phyloP scores from a whole-genome alignment of 2,113 vertebrate genomes.

The Tyrannus savana region DNA sequence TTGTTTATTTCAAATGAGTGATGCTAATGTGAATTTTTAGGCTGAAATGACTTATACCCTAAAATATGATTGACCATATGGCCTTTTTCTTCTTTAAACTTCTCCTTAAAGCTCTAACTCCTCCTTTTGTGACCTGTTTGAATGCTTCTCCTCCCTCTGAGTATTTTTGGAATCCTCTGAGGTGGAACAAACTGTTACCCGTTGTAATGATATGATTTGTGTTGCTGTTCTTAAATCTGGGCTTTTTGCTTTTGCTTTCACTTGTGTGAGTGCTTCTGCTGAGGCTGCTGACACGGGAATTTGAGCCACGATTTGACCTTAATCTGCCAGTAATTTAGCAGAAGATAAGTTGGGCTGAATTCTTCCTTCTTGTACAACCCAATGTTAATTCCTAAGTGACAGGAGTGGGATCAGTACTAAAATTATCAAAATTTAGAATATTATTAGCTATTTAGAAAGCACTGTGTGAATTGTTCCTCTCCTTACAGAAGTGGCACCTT shows the following conservation, averaged over 20 bases:
- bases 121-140: not conserved
- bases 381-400: not conserved
- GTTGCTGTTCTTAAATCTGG: not conserved
- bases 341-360: not conserved
- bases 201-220: not conserved
- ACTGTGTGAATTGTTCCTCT: not conserved
- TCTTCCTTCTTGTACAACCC: not conserved
- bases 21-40: not conserved
- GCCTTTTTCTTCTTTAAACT: not conserved
- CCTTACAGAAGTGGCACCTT: not conserved
- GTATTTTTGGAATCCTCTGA: not conserved
- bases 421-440: not conserved
- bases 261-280: not conserved
- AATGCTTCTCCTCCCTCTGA: not conserved
- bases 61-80: not conserved
- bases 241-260: constrained; percentile 1
- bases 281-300: not conserved
- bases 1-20: not conserved
- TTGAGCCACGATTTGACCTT: not conserved
- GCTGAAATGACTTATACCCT: not conserved
- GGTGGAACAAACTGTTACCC: not conserved
- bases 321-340: not conserved
- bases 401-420: not conserved
- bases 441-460: not conserved
- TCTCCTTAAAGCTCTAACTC: not conserved